Base-by-base conservation (phyloP, 2,113 vertebrate genomes). In the Alaudala cheleensis region DNA sequence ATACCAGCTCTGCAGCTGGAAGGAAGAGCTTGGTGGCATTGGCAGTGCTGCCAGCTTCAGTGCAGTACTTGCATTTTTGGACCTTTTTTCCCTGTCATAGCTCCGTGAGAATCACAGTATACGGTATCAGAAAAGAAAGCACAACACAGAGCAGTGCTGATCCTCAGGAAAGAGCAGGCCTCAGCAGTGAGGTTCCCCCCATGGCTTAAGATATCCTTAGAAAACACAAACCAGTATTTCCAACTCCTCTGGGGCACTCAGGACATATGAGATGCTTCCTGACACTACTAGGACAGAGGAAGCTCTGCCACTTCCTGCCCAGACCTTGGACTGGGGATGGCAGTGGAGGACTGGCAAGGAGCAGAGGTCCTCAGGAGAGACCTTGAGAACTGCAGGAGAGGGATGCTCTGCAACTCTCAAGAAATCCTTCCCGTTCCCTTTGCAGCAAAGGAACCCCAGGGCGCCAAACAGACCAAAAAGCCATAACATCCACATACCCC, bases 321-420 rank as follows among this genome's bases (percentile, higher is more conserved):
- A 62, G 25, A n/a, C 5, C 5, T 1, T 10, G 31, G 28, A 33
- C 21, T 0, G 0, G 50, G 79, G n/a, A 58, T 1, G 10, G 67
- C 34, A 31, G 40, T 3, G 1, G 25, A 78, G 22, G 44, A 51
- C 50, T 28, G 47, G 34, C 2, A 14, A 82, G 12, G 31, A 37
- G 23, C 37, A 73, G 22, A 1, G 11, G 18, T 66, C 34, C 65
- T 54, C 34, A 15, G 86, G 53, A 85, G 20, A 81, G 34, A 31
- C 51, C 25, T 0, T 0, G 16, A 50, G 39, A 54, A 22, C 21
- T 2, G 2, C 21, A 71, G 44, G 26, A 86, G 34, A 84, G 1
- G 4, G 53, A 71, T 44, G 53, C 20, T 81, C 53, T 51, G 49
- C 66, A 74, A 7, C 49, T 74, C 61, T 39, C 4, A 37, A 65